phyloP scores from a whole-genome alignment of 1,140 invertebrate genomes.

The Cotesia typhae region DNA sequence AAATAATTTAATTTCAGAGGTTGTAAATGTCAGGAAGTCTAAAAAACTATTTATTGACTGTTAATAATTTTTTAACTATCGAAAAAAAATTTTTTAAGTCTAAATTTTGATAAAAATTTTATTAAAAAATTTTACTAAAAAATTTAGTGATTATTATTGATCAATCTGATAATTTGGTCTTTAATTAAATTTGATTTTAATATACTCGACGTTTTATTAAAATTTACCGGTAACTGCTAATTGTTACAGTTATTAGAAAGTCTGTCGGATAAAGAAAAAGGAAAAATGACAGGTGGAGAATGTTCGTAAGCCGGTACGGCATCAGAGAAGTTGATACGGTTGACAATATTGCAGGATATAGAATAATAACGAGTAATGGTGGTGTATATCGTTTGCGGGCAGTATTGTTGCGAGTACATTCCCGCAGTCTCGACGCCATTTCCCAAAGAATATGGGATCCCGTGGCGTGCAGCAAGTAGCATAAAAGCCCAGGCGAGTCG shows the following conservation, averaged over 20 bases:
- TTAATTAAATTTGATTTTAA: too few species aligned
- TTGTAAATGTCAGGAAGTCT: background rate
- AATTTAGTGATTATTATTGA: too few species aligned
- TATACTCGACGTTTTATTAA: too few species aligned
- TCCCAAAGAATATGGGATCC: conserved; percentile 30
- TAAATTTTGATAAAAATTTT: too few species aligned
- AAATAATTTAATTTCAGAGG: background rate
- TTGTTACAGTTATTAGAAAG: too few species aligned
- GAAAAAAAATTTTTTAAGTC: too few species aligned
- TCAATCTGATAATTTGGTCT: too few species aligned
- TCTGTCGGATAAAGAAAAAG: background rate
- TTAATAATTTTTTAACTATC: too few species aligned
- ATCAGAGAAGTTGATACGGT: conserved; percentile 1
- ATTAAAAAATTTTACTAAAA: too few species aligned
- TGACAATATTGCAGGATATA: conserved; percentile 22
- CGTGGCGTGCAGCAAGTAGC: background rate
- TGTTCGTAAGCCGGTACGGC: background rate
- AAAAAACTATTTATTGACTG: too few species aligned
- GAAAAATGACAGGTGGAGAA: background rate
- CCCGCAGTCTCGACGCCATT: conserved; percentile 27
- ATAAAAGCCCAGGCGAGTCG: conserved; percentile 16
- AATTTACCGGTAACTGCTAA: background rate
- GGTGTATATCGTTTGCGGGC: conserved; percentile 14
- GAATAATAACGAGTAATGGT: conserved; percentile 26
- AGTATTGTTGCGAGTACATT: conserved; percentile 28